phyloP scores from a whole-genome alignment of 2,888 invertebrate genomes.

The Lepidochrysops patricia region DNA sequence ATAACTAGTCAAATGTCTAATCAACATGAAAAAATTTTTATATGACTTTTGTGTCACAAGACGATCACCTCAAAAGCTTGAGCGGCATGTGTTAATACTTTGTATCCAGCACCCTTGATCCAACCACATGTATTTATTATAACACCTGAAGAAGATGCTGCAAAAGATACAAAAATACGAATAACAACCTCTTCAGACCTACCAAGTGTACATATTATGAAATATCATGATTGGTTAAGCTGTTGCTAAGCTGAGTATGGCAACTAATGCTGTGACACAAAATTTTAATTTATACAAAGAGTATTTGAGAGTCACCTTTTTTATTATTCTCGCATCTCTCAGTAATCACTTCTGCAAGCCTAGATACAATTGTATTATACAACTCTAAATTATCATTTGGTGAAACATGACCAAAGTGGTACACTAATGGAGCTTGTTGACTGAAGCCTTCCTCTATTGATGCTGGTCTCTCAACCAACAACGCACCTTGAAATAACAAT shows the following conservation, averaged over 20 bases:
- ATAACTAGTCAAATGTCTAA: no score
- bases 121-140: constrained; percentile 98
- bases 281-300: no score
- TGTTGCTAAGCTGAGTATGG: no score
- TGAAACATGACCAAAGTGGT: constrained; percentile 91
- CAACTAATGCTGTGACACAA: no score
- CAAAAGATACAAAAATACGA: no score
- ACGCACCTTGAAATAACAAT: constrained; percentile 81
- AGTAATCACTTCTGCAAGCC: constrained; percentile 89
- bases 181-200: no score
- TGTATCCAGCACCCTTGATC: constrained; percentile 94
- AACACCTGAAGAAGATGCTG: constrained; percentile 89
- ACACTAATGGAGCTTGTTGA: constrained; percentile 93
- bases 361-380: constrained; percentile 87
- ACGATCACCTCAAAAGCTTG: constrained; percentile 86
- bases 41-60: no score
- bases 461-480: constrained; percentile 93
- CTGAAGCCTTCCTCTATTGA: constrained; percentile 96
- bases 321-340: constrained; percentile 90
- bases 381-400: constrained; percentile 86
- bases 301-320: constrained; percentile 81
- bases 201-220: no score
- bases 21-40: no score
- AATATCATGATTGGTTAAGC: no score
- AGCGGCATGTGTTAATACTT: constrained; percentile 88